Evolutionary conservation across 2,797 vertebrate species (phyloP), one percentile per base, ranked within the genome.

Genomic region (Cercopithecus diana): DNA sequence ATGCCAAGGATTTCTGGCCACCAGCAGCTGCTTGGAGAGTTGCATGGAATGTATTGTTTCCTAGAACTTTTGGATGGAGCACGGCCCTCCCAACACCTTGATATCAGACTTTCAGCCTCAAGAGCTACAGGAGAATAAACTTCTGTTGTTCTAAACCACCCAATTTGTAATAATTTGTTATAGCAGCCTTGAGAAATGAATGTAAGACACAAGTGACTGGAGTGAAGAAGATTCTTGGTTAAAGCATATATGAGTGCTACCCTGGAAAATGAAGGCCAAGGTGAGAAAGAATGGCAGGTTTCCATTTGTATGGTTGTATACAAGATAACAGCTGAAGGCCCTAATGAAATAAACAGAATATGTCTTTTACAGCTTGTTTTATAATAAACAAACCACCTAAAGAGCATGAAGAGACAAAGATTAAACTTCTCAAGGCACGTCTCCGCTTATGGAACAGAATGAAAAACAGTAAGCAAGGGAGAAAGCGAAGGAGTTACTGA

Each of bases 1-100:
- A 5, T 5, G 9, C 24, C 8, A 20, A 75, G 61, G 39, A 61
- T 30, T 57, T 30, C 79, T 4, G 17, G 75, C 30, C 9, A 6
- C n/a, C 26, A 41, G 15, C 26, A 50, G 83, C 57, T 30, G 28
- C 28, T 1, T 1, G 41, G 24, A 57, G 28, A 67, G 55, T 64
- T 11, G 15, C 1, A 3, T 0, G 8, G 17, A 45, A 12, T 0
- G 14, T 57, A 9, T 30, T 28, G 12, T 64, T 26, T 9, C 4
- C 30, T 8, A 7, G 81, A 4, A 14, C 5, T n/a, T 81, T 36
- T 26, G 28, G 43, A 26, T 20, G 8, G 20, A 91, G 28, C 43
- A n/a, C 2, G 5, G 4, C 30, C 14, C 19, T 45, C 17, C 33
- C 2, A 61, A 28, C 5, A 83, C 19, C 11, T 14, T 41, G 36